Conservation (phyloP, 2,797 vertebrate genomes). For the Decapterus maruadsi region DNA sequence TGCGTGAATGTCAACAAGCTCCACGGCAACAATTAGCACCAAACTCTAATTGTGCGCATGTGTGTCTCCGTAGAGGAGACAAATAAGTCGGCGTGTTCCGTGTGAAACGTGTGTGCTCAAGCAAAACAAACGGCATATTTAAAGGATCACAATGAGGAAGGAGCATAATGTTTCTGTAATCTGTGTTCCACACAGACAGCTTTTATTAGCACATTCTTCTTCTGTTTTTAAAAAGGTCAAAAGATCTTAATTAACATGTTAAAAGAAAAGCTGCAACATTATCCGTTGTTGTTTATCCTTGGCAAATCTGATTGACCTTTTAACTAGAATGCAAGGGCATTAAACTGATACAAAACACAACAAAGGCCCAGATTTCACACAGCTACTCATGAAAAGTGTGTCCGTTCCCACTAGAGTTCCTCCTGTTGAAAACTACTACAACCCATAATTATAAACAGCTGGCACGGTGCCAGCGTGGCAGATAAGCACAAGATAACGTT, state of each 20-base stretch:
- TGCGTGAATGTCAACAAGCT: slow-evolving; percentile 58
- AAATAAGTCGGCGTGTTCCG: background rate
- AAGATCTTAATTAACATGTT: slow-evolving; percentile 17
- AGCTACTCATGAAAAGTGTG: background rate
- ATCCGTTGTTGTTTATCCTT: slow-evolving; percentile 23
- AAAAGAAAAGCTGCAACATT: slow-evolving; percentile 10
- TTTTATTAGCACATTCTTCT: slow-evolving; percentile 1
- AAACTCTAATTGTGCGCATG: slow-evolving; percentile 22
- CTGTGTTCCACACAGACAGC: background rate
- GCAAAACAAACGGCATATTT: slow-evolving; percentile 33
- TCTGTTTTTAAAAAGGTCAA: slow-evolving; percentile 29
- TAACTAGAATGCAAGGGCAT: background rate
- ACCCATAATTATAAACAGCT: slow-evolving; percentile 39
- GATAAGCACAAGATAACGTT: slow-evolving; percentile 19
- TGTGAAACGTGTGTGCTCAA: background rate
- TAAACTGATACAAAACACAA: slow-evolving; percentile 5
- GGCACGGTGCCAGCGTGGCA: slow-evolving; percentile 8
- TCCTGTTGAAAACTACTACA: slow-evolving; percentile 12
- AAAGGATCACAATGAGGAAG: slow-evolving; percentile 8
- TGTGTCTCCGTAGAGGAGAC: slow-evolving; percentile 2
- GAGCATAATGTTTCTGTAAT: background rate
- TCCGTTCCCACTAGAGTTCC: background rate
- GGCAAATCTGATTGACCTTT: slow-evolving; percentile 32
- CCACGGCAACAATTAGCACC: slow-evolving; percentile 41
- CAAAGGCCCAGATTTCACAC: slow-evolving; percentile 1